Percentiles rank a stretch among this genome's conserved stretches.
Evolutionary conservation across 1,140 invertebrate genomes (phyloP).

Genomic region (Parapsyche elsis): DNA sequence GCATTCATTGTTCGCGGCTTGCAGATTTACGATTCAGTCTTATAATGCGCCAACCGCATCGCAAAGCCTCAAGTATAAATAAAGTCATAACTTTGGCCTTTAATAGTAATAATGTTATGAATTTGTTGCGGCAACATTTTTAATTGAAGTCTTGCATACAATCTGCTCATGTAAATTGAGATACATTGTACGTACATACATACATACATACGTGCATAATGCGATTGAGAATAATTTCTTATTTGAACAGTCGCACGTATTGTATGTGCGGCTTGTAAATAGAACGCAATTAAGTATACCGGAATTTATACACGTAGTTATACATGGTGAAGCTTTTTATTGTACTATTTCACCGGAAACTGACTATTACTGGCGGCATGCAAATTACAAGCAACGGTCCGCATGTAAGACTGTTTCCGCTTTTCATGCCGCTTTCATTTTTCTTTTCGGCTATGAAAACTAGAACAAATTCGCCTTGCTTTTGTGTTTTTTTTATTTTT

Average conservation of each 20-base stretch:
- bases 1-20: too few relatives aligned
- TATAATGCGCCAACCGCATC: too few relatives aligned
- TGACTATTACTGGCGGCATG: conserved; percentile 28
- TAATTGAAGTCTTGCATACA: too few relatives aligned
- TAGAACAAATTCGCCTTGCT: not conserved
- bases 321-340: not conserved
- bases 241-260: too few relatives aligned
- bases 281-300: conserved; percentile 21
- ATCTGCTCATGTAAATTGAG: too few relatives aligned
- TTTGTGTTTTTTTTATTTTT: not conserved
- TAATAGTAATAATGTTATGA: too few relatives aligned
- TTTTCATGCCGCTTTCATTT: conserved; percentile 33
- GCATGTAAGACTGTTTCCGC: conserved; percentile 26
- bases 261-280: not conserved
- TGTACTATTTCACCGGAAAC: conserved; percentile 32
- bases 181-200: not conserved
- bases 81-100: too few relatives aligned
- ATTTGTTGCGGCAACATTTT: too few relatives aligned
- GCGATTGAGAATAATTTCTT: too few relatives aligned
- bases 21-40: too few relatives aligned
- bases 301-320: not conserved
- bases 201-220: not conserved
- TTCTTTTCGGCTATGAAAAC: conserved; percentile 6
- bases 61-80: too few relatives aligned
- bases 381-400: conserved; percentile 30